These are phyloP conservation scores for Eonycteris spelaea DNA, from an alignment of 2,113 vertebrate genomes.

Conservation along the genomic window DNA sequence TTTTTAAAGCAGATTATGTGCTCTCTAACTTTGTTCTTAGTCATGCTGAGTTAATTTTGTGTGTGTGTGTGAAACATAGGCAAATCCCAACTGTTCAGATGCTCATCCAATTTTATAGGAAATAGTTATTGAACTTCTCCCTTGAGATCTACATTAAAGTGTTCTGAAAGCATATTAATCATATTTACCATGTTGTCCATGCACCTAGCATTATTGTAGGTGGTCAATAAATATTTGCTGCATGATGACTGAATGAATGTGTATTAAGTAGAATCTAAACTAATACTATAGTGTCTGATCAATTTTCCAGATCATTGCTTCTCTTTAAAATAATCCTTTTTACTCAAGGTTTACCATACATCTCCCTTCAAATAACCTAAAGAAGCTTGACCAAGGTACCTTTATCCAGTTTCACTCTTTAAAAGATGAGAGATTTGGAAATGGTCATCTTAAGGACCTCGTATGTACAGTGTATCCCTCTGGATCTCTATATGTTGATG, in stretches of 20 bases:
- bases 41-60: background rate
- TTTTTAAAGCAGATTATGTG: background rate
- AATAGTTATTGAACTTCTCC: background rate
- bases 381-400: background rate
- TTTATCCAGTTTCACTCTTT: background rate
- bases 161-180: background rate
- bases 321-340: background rate
- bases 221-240: background rate
- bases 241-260: background rate
- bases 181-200: background rate
- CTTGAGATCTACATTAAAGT: background rate
- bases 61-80: background rate
- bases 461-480: background rate
- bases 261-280: background rate
- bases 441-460: background rate
- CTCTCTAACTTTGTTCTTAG: background rate
- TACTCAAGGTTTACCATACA: background rate
- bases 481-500: background rate
- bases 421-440: background rate
- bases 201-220: background rate
- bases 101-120: background rate
- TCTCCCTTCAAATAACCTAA: background rate
- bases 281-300: background rate
- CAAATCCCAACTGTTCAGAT: background rate
- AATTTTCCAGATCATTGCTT: constrained; percentile 5